These are phyloP conservation scores for Chinchilla lanigera DNA, from an alignment of 2,113 vertebrate species.

Conservation along the genomic window DNA sequence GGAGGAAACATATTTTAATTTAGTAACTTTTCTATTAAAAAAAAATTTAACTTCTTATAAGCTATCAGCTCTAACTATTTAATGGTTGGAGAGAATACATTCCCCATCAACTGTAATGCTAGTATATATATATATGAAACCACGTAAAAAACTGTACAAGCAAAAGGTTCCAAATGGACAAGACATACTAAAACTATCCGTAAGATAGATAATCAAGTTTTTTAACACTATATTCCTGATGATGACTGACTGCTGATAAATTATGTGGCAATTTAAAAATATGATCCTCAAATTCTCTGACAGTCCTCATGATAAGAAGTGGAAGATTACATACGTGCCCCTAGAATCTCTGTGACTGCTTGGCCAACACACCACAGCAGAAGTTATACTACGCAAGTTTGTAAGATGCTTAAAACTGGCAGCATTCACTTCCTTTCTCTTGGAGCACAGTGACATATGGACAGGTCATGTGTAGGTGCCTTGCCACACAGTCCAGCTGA, in stretches of 20 bases:
- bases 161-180: neutral
- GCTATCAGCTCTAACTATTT: neutral
- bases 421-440: slow-evolving; percentile 10
- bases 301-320: neutral
- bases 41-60: neutral
- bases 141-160: slow-evolving; percentile 14
- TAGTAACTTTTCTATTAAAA: neutral
- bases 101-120: neutral
- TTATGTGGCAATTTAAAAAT: slow-evolving; percentile 13
- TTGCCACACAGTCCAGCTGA: slow-evolving; percentile 29
- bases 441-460: neutral
- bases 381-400: slow-evolving; percentile 18
- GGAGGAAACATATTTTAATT: slow-evolving; percentile 28
- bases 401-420: neutral
- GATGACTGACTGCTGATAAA: neutral
- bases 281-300: neutral
- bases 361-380: neutral
- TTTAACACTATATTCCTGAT: neutral
- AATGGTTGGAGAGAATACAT: neutral
- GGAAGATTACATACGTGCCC: neutral
- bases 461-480: neutral
- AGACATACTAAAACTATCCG: slow-evolving; percentile 36
- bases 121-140: neutral
- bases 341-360: slow-evolving; percentile 17
- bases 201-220: neutral